Conservation (phyloP, 2,113 vertebrate species). For the Lynx canadensis region DNA sequence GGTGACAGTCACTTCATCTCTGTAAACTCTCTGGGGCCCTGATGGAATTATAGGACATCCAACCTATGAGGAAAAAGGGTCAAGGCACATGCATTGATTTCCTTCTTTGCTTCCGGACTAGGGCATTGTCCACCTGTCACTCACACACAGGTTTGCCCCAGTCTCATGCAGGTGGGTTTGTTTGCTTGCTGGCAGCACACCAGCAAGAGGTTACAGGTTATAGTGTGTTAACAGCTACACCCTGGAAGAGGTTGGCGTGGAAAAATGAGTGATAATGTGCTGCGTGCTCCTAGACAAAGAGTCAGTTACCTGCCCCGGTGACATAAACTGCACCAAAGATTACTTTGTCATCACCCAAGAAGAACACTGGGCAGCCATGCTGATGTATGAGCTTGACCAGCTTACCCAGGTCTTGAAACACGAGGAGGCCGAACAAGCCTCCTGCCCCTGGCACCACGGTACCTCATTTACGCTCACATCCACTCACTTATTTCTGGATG, state of each 20-base stretch:
- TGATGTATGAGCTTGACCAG: background rate
- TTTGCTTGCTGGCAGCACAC: background rate
- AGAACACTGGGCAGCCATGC: background rate
- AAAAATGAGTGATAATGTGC: background rate
- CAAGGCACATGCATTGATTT: accelerated
- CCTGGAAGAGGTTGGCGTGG: background rate
- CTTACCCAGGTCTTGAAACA: background rate
- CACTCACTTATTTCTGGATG: background rate
- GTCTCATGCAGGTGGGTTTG: too few relatives aligned
- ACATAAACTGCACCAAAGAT: background rate
- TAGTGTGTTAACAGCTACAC: too few relatives aligned
- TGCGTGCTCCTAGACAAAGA: background rate
- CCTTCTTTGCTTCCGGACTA: background rate
- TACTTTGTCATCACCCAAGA: background rate
- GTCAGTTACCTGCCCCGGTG: background rate
- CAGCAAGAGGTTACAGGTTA: too few relatives aligned
- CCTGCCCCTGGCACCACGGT: background rate
- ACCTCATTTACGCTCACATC: accelerated
- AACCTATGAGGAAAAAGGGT: background rate
- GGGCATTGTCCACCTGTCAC: accelerated
- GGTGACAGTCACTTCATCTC: background rate
- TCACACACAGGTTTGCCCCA: background rate
- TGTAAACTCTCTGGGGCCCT: background rate
- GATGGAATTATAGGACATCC: background rate
- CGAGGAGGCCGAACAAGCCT: background rate